Evolutionary conservation across 2,797 vertebrate species (phyloP), one percentile per base, ranked within the genome.

Genomic region (Danio kyathit): DNA sequence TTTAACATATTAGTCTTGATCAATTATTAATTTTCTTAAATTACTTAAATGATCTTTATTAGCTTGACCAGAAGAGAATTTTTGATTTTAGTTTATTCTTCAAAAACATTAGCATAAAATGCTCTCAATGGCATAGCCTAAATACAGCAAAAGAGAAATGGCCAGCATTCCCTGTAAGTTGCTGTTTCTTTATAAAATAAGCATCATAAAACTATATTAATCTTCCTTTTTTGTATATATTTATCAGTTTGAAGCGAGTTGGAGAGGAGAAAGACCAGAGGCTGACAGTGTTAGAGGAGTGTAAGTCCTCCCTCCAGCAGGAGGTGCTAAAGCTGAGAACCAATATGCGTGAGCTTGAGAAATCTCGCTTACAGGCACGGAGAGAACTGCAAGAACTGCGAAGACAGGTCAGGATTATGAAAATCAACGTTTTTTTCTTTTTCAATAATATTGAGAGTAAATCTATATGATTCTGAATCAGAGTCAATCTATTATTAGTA

Each of bases 231-330:
- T 17, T 38, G 2, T 38, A 1, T 71, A 14, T 81, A 49, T 84
- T 76, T 4, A 41, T 17, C 38, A 97, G 96, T 69, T 87, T 96
- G 52, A 92, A 93, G 87, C 83, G 90, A 85, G 86, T 88, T 5
- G 82, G 91, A 69, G 94, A 96, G 74, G 95, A 96, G 84, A 91
- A 86, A 59, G 91, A 95, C 64, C 95, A 95, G 90, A 93, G 90
- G 84, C 75, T 93, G 54, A 49, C 78, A 5, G 76, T 94, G 5
- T 88, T 96, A 74, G 92, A 95, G 66, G 93, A 94, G 87, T 91
- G 90, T 21, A 90, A 69, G 54, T 88, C 82, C 0, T 91, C 87
- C 0, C 82, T 89, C 67, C 92, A 93, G 74, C 86, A 90, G 80
- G 95, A 96, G 86, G 84, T 87, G 0, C 49, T 79, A 0, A 59